These are phyloP conservation scores for Hippolais icterina DNA, from an alignment of 2,113 vertebrate genomes.

Conservation along the genomic window DNA sequence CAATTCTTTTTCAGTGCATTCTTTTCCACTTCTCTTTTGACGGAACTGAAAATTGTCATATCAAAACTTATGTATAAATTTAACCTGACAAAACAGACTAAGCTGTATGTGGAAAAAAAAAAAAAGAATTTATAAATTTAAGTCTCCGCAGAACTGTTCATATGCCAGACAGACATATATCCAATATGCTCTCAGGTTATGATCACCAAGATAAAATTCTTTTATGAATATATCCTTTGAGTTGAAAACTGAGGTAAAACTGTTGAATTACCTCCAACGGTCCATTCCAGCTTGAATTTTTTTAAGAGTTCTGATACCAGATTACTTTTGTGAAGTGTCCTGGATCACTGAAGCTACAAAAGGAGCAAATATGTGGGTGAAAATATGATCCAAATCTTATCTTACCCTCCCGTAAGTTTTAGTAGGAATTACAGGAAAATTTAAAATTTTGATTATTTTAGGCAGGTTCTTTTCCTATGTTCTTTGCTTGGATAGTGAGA, in stretches of 20 bases:
- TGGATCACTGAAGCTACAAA: not conserved
- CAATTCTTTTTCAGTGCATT: not conserved
- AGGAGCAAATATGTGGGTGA: not conserved
- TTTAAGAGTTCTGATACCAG: not conserved
- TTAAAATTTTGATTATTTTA: not conserved
- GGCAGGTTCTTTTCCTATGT: accelerated
- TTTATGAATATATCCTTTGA: not conserved
- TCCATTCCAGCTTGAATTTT: not conserved
- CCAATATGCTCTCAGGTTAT: not conserved
- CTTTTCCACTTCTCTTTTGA: not conserved
- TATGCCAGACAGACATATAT: not conserved
- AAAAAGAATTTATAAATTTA: not conserved
- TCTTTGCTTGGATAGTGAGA: not conserved
- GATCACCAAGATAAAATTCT: not conserved
- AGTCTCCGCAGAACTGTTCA: not conserved
- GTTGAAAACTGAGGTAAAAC: not conserved
- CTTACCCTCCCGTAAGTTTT: not conserved
- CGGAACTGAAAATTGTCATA: not conserved
- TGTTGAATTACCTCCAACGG: not conserved
- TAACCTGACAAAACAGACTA: not conserved
- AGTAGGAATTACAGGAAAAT: not conserved
- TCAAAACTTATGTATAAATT: not conserved
- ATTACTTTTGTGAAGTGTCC: not conserved
- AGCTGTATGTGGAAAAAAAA: not conserved
- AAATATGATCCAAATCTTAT: not conserved